Percentiles rank a stretch among this genome's conserved stretches.
These are phyloP conservation scores for Haplochromis burtoni DNA, from an alignment of 2,113 vertebrate genomes.

Conservation along the genomic window DNA sequence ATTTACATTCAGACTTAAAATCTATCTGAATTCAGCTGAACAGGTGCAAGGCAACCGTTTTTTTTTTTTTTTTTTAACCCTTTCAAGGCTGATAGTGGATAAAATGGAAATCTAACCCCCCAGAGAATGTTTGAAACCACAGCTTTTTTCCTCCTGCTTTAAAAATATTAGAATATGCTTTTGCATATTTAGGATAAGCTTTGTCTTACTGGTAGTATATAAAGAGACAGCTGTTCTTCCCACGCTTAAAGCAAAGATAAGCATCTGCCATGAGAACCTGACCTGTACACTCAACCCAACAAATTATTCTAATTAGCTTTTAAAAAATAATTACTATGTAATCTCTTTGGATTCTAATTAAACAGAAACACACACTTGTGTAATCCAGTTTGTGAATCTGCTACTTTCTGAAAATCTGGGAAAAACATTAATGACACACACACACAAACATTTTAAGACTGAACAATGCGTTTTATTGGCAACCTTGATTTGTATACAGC, in stretches of 20 bases:
- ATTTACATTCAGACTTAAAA: neutral
- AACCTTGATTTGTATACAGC: neutral
- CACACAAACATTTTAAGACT: neutral
- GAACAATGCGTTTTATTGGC: constrained; percentile 42
- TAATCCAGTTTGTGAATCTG: neutral
- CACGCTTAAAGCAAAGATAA: constrained; percentile 9
- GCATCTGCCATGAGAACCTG: constrained; percentile 38
- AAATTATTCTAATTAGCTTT: constrained; percentile 51
- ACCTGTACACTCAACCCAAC: constrained; percentile 6
- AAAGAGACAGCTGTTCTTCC: constrained; percentile 42
- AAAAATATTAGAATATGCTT: neutral
- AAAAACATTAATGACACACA: neutral
- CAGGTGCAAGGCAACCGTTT: neutral
- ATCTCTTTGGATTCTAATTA: constrained; percentile 25
- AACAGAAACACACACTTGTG: neutral
- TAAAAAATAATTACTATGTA: constrained; percentile 5
- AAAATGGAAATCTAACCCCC: neutral
- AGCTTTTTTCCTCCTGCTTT: neutral
- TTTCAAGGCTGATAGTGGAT: neutral
- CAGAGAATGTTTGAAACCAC: neutral
- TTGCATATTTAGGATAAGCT: neutral
- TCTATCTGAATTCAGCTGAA: neutral
- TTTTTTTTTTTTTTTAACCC: neutral
- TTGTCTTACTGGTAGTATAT: neutral
- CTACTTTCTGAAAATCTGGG: neutral